Base-by-base conservation (phyloP, 2,888 invertebrate species). In the Caenorhabditis imperialis region DNA sequence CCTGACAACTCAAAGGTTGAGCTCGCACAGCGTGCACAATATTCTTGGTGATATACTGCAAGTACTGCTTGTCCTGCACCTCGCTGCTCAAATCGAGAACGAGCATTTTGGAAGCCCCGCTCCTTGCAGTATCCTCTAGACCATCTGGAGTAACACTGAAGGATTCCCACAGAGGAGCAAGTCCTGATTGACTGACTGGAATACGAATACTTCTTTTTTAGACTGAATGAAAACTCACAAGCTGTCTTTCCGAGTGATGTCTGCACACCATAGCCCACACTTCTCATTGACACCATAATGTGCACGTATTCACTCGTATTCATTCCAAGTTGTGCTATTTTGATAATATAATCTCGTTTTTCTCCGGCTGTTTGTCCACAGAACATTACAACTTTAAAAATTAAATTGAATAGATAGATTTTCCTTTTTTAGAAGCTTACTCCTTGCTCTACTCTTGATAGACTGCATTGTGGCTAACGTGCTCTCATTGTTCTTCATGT, bases 21-120 rank as follows among this genome's bases (percentile, higher is more conserved):
- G 30, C 45, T 33, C 54, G 5, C 4, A 73, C 63, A 1, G 61
- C 47, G n/a, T 48, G 14, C 3, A 69, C 63, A 6, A 77, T 48
- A 14, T 44, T 57, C n/a, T 57, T 48, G 0, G 45, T 47, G 51
- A 77, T 61, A 20, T 44, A 61, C 8, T 62, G 54, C 16, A 73
- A 20, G 37, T 57, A 77, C 6, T 25, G 47, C 14, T 44, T 45
- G 47, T 77, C 73, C 1, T 23, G 42, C 0, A 69, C 69, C 7
- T 53, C 53, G 33, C 54, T 54, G 45, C 23, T 51, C 14, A 57
- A 27, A 20, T 77, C 76, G 16, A 77, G 65, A 50, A 65, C 65
- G 1, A 65, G 50, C 55, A 57, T 50, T 22, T 57, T 65, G 44
- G 51, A 37, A 8, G 67, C 67, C 4, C 40, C 67, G 23, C 22